These are phyloP conservation scores for Dissostichus mawsoni DNA, from an alignment of 2,113 vertebrate species.

Conservation along the genomic window DNA sequence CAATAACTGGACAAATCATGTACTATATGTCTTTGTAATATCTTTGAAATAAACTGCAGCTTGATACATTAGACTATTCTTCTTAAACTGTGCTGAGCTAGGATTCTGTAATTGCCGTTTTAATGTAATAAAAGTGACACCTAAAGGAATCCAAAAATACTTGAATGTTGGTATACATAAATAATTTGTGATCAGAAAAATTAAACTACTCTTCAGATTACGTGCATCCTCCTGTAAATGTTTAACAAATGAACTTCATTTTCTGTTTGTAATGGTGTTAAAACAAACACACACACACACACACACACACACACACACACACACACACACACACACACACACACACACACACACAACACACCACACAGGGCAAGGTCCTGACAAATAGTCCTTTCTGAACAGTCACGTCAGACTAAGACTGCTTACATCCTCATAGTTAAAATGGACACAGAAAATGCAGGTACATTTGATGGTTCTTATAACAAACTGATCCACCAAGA, in stretches of 20 bases:
- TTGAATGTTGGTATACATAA: background rate
- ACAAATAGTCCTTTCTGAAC: conserved; percentile 44
- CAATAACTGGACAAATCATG: background rate
- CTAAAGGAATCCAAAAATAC: background rate
- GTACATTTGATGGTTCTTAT: conserved; percentile 25
- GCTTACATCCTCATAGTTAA: conserved; percentile 32
- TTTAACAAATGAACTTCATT: conserved; percentile 62
- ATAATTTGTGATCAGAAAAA: background rate
- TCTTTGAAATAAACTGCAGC: conserved; percentile 16
- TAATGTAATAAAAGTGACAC: background rate
- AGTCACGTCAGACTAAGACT: background rate
- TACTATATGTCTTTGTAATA: background rate
- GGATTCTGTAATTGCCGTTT: background rate
- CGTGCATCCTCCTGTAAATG: conserved; percentile 51
- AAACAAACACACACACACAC: background rate
- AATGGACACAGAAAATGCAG: conserved; percentile 50
- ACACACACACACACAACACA: conserved; percentile 18
- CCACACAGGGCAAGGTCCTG: conserved; percentile 66
- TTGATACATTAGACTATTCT: background rate
- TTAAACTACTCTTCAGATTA: background rate
- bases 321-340: conserved; percentile 11
- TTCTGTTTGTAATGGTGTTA: conserved; percentile 61
- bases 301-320: conserved; percentile 1
- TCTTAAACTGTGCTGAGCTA: background rate
- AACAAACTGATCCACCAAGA: conserved; percentile 54